phyloP scores from a whole-genome alignment of 2,113 vertebrate genomes.

The Pycnonotus jocosus region DNA sequence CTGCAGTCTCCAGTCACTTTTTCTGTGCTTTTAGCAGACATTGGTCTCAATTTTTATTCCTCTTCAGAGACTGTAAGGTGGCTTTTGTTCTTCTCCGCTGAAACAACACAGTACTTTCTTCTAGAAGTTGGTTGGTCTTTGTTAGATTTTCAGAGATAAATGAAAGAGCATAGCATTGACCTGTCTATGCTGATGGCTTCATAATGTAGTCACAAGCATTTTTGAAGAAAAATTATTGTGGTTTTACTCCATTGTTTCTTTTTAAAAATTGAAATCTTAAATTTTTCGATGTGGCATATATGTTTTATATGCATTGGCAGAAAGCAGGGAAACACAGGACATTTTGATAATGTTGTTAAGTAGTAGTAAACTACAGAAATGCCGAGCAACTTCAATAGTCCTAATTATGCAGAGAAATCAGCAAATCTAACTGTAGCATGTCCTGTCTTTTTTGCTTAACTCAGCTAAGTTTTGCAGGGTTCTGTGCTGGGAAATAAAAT shows the following conservation, averaged over 20 bases:
- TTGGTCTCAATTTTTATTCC: neutral
- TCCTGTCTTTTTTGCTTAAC: neutral
- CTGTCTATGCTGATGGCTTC: neutral
- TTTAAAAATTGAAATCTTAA: neutral
- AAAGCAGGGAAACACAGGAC: neutral
- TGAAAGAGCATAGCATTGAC: neutral
- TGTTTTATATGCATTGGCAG: neutral
- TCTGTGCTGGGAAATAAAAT: neutral
- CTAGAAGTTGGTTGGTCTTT: neutral
- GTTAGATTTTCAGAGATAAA: neutral
- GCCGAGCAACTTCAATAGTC: neutral
- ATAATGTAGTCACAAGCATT: neutral
- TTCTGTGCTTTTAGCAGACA: neutral
- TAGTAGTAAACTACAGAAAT: neutral
- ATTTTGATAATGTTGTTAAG: neutral
- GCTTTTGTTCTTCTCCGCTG: neutral
- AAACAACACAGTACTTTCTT: neutral
- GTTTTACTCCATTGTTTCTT: neutral
- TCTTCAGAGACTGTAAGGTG: neutral
- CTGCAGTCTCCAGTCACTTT: neutral
- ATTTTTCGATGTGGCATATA: accelerated
- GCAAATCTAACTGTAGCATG: neutral
- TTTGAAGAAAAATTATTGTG: neutral
- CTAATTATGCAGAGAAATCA: neutral
- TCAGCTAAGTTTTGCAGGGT: neutral